These are phyloP conservation scores for Drosophila equinoxialis DNA, from an alignment of 1,140 invertebrate genomes.

Conservation along the genomic window DNA sequence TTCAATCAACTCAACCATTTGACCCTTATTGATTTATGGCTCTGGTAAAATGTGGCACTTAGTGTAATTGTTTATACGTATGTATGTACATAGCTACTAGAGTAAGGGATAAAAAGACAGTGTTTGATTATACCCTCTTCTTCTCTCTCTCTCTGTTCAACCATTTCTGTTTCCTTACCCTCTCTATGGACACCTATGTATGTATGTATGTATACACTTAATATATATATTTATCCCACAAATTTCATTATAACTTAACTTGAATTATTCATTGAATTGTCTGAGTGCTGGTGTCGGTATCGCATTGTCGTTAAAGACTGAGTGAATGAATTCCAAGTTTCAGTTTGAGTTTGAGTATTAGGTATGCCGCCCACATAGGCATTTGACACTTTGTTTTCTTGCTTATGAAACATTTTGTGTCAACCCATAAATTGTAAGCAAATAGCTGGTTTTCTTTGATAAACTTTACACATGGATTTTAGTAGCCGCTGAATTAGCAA, in stretches of 20 bases:
- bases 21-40: constrained; percentile 54
- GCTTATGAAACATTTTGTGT: neutral
- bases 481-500: too few relatives aligned
- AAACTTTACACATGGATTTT: too few relatives aligned
- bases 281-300: constrained; percentile 9
- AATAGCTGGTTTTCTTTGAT: too few relatives aligned
- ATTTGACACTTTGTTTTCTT: neutral
- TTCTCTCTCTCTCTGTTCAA: neutral
- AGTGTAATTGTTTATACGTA: constrained; percentile 68
- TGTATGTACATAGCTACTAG: neutral
- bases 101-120: neutral
- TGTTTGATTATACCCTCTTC: constrained; percentile 42
- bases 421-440: too few relatives aligned
- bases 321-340: neutral
- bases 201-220: constrained; percentile 1
- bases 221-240: constrained; percentile 28
- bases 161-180: neutral
- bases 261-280: constrained; percentile 52
- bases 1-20: constrained; percentile 45
- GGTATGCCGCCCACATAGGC: neutral
- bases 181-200: neutral
- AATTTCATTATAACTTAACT: constrained; percentile 26
- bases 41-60: constrained; percentile 64
- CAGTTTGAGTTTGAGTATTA: neutral
- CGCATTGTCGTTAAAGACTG: neutral